phyloP scores from a whole-genome alignment of 2,113 vertebrate genomes.

The Syngnathus scovelli region DNA sequence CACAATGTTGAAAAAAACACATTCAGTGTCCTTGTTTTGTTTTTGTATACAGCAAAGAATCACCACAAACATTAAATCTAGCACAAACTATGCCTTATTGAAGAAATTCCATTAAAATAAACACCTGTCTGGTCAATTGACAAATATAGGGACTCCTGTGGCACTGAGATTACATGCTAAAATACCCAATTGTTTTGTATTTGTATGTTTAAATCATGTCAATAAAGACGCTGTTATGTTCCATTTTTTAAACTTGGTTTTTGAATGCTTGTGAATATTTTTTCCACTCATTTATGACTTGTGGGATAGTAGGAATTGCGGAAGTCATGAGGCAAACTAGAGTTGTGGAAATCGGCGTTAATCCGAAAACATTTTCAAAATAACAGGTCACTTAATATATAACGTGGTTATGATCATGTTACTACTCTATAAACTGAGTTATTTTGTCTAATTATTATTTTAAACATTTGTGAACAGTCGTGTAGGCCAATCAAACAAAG shows the following conservation, averaged over 20 bases:
- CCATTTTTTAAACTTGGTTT: not conserved
- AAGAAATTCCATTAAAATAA: slow-evolving; percentile 46
- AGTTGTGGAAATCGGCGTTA: not conserved
- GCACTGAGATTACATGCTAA: slow-evolving; percentile 25
- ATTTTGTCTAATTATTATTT: not conserved
- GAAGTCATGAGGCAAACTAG: slow-evolving; percentile 42
- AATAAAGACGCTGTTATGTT: slow-evolving; percentile 52
- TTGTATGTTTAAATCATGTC: slow-evolving; percentile 47
- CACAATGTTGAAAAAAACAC: not conserved
- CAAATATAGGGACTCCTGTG: not conserved
- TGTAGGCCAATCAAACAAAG: not conserved
- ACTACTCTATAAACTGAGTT: not conserved
- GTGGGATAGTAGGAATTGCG: slow-evolving; percentile 39
- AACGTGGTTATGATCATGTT: not conserved
- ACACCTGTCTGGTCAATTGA: slow-evolving; percentile 5
- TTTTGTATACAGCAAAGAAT: not conserved
- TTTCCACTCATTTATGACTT: not conserved
- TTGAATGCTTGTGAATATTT: not conserved
- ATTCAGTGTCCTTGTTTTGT: slow-evolving; percentile 11
- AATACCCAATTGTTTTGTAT: slow-evolving; percentile 27
- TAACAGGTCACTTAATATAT: slow-evolving; percentile 21
- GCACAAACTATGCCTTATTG: slow-evolving; percentile 44
- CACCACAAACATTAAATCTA: slow-evolving; percentile 9
- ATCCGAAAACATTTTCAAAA: slow-evolving; percentile 19
- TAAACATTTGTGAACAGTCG: not conserved